Conservation (phyloP, 2,113 vertebrate species). For the Gymnobelideus leadbeateri region DNA sequence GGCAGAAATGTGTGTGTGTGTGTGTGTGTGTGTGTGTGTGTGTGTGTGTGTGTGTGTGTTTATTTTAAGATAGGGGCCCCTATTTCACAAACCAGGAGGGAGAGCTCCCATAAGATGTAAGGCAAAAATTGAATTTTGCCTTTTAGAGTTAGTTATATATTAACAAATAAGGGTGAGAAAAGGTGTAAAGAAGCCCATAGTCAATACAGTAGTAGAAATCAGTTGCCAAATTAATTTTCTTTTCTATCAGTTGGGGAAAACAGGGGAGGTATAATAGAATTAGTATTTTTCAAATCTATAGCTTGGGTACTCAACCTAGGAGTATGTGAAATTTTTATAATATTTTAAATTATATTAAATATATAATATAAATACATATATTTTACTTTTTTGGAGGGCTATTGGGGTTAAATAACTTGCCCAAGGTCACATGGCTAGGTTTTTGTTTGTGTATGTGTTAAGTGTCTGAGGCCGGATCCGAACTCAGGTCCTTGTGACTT, state of each 20-base stretch:
- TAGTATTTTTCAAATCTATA: constrained; percentile 24
- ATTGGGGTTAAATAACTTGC: no score
- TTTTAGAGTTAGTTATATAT: not conserved
- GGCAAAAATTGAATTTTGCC: not conserved
- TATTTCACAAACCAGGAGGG: not conserved
- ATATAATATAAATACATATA: no score
- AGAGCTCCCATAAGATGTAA: not conserved
- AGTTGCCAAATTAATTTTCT: not conserved
- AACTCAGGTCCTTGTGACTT: no score
- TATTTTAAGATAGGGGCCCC: not conserved
- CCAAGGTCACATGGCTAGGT: no score
- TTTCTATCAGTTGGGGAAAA: constrained; percentile 37
- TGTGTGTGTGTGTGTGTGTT: no score
- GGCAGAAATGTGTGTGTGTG: not conserved
- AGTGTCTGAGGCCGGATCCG: no score
- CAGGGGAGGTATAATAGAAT: not conserved
- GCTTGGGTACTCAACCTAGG: not conserved
- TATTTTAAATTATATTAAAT: no score
- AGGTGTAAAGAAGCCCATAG: not conserved
- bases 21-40: no score
- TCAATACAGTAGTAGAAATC: not conserved
- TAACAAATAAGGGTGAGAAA: not conserved
- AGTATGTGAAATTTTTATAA: not conserved
- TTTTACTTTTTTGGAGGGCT: no score
- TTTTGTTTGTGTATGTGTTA: no score